Conservation (phyloP, 2,888 invertebrate species). For the Pseudococcus longispinus region DNA sequence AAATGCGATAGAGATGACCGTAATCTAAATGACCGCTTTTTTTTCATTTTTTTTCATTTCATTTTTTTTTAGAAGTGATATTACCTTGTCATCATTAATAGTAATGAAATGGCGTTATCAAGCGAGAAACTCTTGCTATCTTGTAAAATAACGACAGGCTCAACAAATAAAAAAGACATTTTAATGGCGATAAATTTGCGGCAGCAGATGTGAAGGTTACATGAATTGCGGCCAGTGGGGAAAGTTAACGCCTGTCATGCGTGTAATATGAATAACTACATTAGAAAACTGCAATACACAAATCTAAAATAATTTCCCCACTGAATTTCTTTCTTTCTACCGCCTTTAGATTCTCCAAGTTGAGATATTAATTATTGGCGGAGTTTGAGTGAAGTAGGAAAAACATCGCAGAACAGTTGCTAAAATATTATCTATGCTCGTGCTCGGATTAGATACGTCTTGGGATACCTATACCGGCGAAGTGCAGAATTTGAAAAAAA, state of each 20-base stretch:
- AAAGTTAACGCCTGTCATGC: slow-evolving; percentile 55
- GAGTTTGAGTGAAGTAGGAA: slow-evolving; percentile 23
- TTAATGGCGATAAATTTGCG: slow-evolving; percentile 45
- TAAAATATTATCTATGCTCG: neutral
- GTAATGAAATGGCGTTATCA: slow-evolving; percentile 25
- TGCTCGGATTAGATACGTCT: neutral
- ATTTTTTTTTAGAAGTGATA: slow-evolving; percentile 4
- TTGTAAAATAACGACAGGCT: slow-evolving; percentile 29
- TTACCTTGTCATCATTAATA: slow-evolving; percentile 27
- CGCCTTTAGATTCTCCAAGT: slow-evolving; percentile 40
- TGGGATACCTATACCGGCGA: neutral
- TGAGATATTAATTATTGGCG: slow-evolving; percentile 17
- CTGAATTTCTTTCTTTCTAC: slow-evolving; percentile 53
- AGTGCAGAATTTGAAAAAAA: neutral
- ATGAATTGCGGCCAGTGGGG: slow-evolving; percentile 55
- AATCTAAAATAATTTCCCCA: slow-evolving; percentile 52
- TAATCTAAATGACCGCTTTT: slow-evolving; percentile 32
- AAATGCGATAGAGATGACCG: neutral
- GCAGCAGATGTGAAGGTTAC: slow-evolving; percentile 54
- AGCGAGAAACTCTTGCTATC: slow-evolving; percentile 23
- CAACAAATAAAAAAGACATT: slow-evolving; percentile 39
- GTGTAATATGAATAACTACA: slow-evolving; percentile 54
- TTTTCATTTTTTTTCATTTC: too few species aligned
- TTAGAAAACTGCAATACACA: slow-evolving; percentile 45
- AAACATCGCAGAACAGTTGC: neutral